Base-by-base conservation (phyloP, 2,888 invertebrate species). In the Caenorhabditis angaria region DNA sequence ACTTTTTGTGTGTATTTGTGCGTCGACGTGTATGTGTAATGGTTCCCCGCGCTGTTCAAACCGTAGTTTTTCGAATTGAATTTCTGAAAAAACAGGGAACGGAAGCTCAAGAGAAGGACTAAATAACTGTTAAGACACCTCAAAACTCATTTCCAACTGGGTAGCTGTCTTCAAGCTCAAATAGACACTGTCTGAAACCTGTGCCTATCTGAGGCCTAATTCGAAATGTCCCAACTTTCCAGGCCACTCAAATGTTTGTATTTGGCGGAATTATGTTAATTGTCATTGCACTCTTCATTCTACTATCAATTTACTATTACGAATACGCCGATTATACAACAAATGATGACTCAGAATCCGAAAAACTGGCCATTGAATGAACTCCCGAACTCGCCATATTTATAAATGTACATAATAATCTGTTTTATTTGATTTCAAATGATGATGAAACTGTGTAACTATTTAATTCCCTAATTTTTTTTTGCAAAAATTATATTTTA, bases 211-310 rank as follows among this genome's bases (percentile, higher is more conserved):
- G n/a, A n/a, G n/a, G n/a, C n/a, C n/a, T n/a, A n/a, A n/a, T n/a
- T 0, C 18, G 32, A 50, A 48, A 60, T 0, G 10, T 4, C 12
- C 1, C 5, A 22, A n/a, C 20, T n/a, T 67, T 65, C 14, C 65
- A 78, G 76, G 81, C 81, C 6, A 48, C 63, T 5, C 73, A 80
- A 73, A 76, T 76, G 70, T 76, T 82, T 62, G 67, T 76, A 1
- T 82, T 70, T 55, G 76, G 78, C 24, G 70, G 32, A 12, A 70
- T 70, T 0, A 95, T 97, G 95, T 87, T 92, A 35, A 87, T 92
- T 0, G 94, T 94, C 81, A 93, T 95, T 91, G 71, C 93, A 0
- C 89, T 95, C 29, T 96, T 97, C 88, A 91, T 92, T 32, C 87
- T 91, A 2, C 91, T 97, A 91, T 92, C 94, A 0, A 90, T 91